These are phyloP conservation scores for Clarias magur DNA, from an alignment of 2,113 vertebrate genomes.

Conservation along the genomic window DNA sequence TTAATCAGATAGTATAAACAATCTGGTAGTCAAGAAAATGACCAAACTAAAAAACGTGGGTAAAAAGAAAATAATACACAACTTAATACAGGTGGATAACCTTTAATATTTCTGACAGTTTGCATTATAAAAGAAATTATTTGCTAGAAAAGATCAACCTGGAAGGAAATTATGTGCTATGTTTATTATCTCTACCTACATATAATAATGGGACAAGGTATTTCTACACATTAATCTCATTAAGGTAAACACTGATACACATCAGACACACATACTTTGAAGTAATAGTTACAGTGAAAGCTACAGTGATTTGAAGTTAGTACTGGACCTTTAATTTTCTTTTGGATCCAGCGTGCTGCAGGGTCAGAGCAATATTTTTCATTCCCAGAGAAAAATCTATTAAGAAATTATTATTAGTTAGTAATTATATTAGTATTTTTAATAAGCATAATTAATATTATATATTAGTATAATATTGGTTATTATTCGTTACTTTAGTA, in stretches of 20 bases:
- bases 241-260: background rate
- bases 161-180: background rate
- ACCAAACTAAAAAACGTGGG: background rate
- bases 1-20: background rate
- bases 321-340: constrained; percentile 29
- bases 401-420: no score
- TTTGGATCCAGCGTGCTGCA: constrained; percentile 38
- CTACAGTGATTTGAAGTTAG: background rate
- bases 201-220: background rate
- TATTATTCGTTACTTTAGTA: background rate
- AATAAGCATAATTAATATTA: no score
- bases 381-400: constrained; percentile 41
- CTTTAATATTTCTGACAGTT: background rate
- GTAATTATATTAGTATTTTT: no score
- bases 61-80: background rate
- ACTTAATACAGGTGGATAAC: no score
- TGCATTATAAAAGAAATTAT: no score
- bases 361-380: constrained; percentile 47
- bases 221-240: background rate
- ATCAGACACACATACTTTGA: background rate
- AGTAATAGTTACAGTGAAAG: background rate
- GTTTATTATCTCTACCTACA: background rate
- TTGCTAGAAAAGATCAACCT: background rate
- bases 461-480: no score
- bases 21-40: background rate